Evolutionary conservation across 37 sponge, comb jelly and placozoan species (phyloP).

Genomic region (Petrosia ficiformis): DNA sequence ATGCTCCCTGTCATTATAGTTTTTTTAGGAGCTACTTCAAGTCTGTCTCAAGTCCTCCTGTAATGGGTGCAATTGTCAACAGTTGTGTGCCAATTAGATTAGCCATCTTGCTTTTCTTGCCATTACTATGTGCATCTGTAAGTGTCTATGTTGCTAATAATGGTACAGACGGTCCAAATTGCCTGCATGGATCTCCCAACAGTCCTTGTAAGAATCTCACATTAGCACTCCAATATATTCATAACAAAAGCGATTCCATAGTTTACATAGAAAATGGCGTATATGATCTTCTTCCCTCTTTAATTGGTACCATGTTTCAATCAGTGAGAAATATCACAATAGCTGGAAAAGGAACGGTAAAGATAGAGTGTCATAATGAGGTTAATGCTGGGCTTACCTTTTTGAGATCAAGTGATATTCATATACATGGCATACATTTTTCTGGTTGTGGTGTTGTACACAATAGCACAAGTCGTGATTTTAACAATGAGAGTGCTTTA

Average conservation of each 20-base stretch:
- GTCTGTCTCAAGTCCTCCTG: no score
- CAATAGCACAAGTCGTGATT: background rate
- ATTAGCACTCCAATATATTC: background rate
- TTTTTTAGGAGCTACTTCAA: no score
- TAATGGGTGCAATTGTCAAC: no score
- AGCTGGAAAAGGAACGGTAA: background rate
- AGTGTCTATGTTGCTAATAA: no score
- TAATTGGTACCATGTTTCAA: background rate
- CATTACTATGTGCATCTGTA: no score
- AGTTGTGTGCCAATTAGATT: no score
- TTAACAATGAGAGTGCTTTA: background rate
- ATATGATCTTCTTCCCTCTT: background rate
- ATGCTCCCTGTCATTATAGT: no score
- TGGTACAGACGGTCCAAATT: no score
- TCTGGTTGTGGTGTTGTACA: background rate
- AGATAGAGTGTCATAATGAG: background rate
- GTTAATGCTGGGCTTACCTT: background rate
- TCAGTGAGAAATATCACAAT: background rate
- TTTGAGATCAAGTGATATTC: background rate
- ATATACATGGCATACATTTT: background rate
- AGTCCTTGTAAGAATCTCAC: background rate
- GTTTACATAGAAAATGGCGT: background rate
- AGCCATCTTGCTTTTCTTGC: no score
- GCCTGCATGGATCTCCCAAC: background rate
- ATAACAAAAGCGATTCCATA: background rate